A percentile compares a stretch with the other conserved stretches of the same genome.
These are phyloP conservation scores for Polyergus mexicanus DNA, from an alignment of 1,140 invertebrate species.

Conservation along the genomic window DNA sequence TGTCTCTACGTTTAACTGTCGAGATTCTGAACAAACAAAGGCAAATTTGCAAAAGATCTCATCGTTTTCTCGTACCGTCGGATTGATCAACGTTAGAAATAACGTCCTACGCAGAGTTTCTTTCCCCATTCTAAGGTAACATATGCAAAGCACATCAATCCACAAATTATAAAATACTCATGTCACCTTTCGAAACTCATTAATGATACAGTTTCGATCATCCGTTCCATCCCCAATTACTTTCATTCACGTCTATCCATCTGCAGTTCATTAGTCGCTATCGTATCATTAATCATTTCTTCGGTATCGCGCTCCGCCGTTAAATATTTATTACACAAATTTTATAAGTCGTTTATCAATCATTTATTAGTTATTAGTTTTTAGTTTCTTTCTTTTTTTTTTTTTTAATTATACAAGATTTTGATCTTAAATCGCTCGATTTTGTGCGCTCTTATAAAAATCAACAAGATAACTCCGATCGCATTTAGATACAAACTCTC, in stretches of 20 bases:
- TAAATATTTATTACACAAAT: not conserved
- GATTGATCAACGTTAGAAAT: slow-evolving; percentile 12
- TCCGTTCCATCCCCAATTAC: slow-evolving; percentile 68
- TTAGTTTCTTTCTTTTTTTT: not conserved
- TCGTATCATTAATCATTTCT: not conserved
- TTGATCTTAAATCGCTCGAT: not conserved
- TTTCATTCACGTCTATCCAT: not conserved
- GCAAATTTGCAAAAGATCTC: not conserved
- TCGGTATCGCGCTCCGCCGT: no score
- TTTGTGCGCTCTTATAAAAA: not conserved
- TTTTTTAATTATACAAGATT: not conserved
- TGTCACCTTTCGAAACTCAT: slow-evolving; percentile 60
- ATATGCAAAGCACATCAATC: slow-evolving; percentile 6
- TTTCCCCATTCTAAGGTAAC: not conserved
- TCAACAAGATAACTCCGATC: not conserved
- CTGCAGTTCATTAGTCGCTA: slow-evolving; percentile 17
- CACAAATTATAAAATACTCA: slow-evolving; percentile 67
- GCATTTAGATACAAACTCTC: slow-evolving; percentile 13
- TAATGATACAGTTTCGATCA: slow-evolving; percentile 63
- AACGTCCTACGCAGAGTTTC: no score
- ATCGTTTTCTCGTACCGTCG: slow-evolving; percentile 49
- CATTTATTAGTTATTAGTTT: not conserved
- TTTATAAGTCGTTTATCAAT: slow-evolving; percentile 5
- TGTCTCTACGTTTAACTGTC: not conserved
- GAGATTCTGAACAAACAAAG: not conserved